A percentile compares a stretch with the other conserved stretches of the same genome.
These are phyloP conservation scores for Coelopa frigida DNA, from an alignment of 1,140 invertebrate genomes.

Conservation along the genomic window DNA sequence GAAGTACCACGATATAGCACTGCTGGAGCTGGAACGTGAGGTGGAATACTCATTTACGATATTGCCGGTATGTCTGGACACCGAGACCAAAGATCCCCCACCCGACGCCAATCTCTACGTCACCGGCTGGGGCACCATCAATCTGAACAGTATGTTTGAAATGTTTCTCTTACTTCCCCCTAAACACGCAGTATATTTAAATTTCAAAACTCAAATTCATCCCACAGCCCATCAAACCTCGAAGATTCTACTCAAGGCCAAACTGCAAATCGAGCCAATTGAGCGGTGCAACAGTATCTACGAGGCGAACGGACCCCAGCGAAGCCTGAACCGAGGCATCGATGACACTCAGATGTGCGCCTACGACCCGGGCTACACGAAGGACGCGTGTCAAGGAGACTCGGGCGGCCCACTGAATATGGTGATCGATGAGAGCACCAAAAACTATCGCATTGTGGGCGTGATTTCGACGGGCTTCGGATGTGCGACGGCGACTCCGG, in stretches of 20 bases:
- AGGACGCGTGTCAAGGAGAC: constrained; percentile 57
- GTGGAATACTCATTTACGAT: constrained; percentile 10
- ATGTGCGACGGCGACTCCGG: constrained; percentile 54
- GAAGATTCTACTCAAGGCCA: constrained; percentile 27
- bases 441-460: constrained; percentile 43
- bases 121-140: constrained; percentile 32
- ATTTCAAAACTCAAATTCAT: neutral
- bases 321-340: constrained; percentile 20
- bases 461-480: constrained; percentile 59
- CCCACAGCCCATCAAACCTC: constrained; percentile 21
- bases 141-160: constrained; percentile 24
- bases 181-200: neutral
- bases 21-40: constrained; percentile 24
- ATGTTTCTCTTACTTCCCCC: neutral
- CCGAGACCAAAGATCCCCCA: constrained; percentile 21
- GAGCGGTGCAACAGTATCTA: constrained; percentile 20
- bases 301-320: constrained; percentile 2
- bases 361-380: constrained; percentile 46
- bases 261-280: constrained; percentile 21
- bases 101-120: constrained; percentile 16
- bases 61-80: constrained; percentile 30
- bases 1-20: constrained; percentile 35
- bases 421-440: constrained; percentile 44
- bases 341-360: constrained; percentile 49
- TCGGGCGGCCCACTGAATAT: constrained; percentile 59